Conservation (phyloP, 2,797 vertebrate species). For the Falco naumanni region DNA sequence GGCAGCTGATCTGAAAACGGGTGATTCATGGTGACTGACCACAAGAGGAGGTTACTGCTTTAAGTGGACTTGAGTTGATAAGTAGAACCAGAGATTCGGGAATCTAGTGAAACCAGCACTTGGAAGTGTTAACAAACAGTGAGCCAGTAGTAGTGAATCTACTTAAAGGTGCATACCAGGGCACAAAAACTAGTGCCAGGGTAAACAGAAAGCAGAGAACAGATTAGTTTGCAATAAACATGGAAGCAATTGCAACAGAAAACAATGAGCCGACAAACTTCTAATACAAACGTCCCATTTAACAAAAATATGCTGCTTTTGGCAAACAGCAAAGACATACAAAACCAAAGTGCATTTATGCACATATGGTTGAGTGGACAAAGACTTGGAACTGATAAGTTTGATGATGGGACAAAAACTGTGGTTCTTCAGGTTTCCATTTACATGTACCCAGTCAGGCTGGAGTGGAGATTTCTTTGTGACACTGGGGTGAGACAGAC, state of each 20-base stretch:
- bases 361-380: not conserved
- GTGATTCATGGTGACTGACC: not conserved
- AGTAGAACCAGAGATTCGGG: not conserved
- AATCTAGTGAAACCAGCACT: conserved; percentile 8
- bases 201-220: conserved; percentile 42
- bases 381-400: not conserved
- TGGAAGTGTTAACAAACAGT: conserved; percentile 41
- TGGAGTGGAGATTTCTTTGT: not conserved
- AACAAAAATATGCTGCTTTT: not conserved
- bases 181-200: not conserved
- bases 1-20: not conserved
- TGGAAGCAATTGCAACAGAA: conserved; percentile 44
- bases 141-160: not conserved
- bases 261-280: not conserved
- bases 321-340: not conserved
- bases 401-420: not conserved
- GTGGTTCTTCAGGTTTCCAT: not conserved
- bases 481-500: not conserved
- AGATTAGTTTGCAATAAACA: conserved; percentile 39
- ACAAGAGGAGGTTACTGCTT: not conserved
- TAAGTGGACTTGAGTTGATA: not conserved
- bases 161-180: conserved; percentile 26
- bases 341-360: not conserved
- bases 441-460: not conserved
- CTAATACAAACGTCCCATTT: conserved; percentile 2